These are phyloP conservation scores for Pachymerium ferrugineum DNA, from an alignment of 2,888 invertebrate species.

Conservation along the genomic window DNA sequence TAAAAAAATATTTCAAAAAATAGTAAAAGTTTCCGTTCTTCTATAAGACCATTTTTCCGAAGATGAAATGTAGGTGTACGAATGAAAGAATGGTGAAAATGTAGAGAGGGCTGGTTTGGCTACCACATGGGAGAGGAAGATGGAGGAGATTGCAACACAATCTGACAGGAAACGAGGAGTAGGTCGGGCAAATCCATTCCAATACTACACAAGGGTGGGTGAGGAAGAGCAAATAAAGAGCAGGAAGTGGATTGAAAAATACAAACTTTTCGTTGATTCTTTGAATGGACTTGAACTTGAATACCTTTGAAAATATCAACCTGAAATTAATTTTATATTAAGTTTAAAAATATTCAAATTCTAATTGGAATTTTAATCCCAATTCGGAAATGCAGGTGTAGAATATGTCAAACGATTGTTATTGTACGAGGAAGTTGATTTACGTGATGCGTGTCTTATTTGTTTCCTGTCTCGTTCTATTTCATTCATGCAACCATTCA, in stretches of 20 bases:
- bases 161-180: constrained; percentile 31
- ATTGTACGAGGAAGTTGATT: not conserved
- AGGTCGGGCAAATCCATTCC: constrained; percentile 26
- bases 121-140: constrained; percentile 32
- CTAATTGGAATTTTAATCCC: too few relatives aligned
- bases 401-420: not conserved
- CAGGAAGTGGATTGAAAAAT: constrained; percentile 23
- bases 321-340: not conserved
- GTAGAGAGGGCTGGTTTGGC: constrained; percentile 16
- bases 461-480: not conserved
- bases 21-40: not conserved
- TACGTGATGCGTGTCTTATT: not conserved
- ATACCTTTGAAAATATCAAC: too few relatives aligned
- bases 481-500: not conserved
- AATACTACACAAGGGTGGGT: not conserved
- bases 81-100: not conserved
- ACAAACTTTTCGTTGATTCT: too few relatives aligned
- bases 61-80: not conserved
- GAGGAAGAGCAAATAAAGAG: not conserved
- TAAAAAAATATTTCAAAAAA: not conserved
- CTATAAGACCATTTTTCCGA: too few relatives aligned
- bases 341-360: too few relatives aligned
- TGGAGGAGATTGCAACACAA: constrained; percentile 30
- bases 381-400: constrained; percentile 1
- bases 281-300: not conserved